phyloP scores from a whole-genome alignment of 2,888 invertebrate genomes.

The Agriopis leucophaearia region DNA sequence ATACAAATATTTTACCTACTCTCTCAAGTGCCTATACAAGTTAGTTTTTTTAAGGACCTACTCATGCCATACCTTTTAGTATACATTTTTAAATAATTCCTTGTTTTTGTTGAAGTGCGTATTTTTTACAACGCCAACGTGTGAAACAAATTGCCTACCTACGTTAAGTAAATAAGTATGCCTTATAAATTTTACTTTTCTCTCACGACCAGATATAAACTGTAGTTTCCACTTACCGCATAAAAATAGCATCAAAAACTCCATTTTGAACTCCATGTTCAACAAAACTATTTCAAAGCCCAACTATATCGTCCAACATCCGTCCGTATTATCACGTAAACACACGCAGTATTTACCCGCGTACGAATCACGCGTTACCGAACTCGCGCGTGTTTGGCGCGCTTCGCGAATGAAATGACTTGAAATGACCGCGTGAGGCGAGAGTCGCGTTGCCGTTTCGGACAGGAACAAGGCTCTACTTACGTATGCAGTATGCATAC shows the following conservation, averaged over 20 bases:
- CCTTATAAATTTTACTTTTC: not conserved
- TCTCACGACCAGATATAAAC: not conserved
- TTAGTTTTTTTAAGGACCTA: too few relatives aligned
- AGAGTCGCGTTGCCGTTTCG: constrained; percentile 15
- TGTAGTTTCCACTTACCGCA: constrained; percentile 68
- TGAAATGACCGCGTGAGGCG: constrained; percentile 42
- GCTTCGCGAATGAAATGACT: constrained; percentile 74
- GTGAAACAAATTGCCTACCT: too few relatives aligned
- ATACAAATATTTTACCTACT: too few relatives aligned
- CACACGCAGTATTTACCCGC: constrained; percentile 61
- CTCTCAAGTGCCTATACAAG: too few relatives aligned
- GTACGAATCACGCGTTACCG: constrained; percentile 50
- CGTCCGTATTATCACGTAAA: constrained; percentile 54
- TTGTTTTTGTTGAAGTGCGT: too few relatives aligned
- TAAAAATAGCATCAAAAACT: constrained; percentile 68
- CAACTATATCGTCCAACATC: constrained; percentile 10
- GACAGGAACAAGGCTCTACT: constrained; percentile 32
- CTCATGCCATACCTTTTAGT: too few relatives aligned
- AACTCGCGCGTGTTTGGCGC: constrained; percentile 74
- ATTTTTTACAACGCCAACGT: too few relatives aligned
- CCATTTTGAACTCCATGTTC: constrained; percentile 64
- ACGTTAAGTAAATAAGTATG: too few relatives aligned
- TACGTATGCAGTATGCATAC: constrained; percentile 36
- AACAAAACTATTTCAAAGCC: constrained; percentile 21
- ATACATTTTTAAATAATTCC: too few relatives aligned